Evolutionary conservation across 2,888 invertebrate genomes (phyloP).

Genomic region (Acronicta leporina): DNA sequence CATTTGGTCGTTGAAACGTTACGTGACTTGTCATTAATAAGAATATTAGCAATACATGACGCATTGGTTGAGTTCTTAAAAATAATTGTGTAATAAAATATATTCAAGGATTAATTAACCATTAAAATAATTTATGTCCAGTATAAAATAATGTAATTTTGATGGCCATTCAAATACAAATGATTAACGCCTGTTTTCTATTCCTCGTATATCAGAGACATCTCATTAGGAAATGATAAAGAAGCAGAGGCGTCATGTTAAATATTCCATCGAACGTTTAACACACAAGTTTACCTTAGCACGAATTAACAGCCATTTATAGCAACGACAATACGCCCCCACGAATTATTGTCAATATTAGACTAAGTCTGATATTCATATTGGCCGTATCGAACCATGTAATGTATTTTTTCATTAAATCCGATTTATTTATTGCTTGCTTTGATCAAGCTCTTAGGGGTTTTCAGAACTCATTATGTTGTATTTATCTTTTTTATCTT

Average conservation of each 20-base stretch:
- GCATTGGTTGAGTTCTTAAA: conserved; percentile 19
- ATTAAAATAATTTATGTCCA: conserved; percentile 24
- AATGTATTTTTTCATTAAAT: conserved; percentile 28
- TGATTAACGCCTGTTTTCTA: conserved; percentile 16
- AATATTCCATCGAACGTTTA: conserved; percentile 65
- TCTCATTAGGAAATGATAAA: conserved; percentile 42
- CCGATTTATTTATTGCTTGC: conserved; percentile 4
- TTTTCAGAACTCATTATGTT: neutral
- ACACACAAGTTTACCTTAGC: conserved; percentile 78
- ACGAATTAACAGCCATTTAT: conserved; percentile 71
- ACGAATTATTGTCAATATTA: conserved; percentile 61
- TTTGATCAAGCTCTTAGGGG: conserved; percentile 1
- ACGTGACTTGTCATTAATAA: conserved; percentile 32
- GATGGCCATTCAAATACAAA: conserved; percentile 11
- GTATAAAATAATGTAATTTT: conserved; percentile 15
- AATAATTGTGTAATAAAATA: conserved; percentile 12
- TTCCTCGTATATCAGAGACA: conserved; percentile 20
- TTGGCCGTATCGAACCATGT: conserved; percentile 27
- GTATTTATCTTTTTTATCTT: neutral
- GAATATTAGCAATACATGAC: conserved; percentile 26
- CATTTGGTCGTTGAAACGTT: conserved; percentile 17
- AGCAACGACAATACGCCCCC: conserved; percentile 68
- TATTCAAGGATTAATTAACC: conserved; percentile 20
- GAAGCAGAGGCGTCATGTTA: conserved; percentile 71
- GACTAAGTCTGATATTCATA: conserved; percentile 35